These are phyloP conservation scores for Benthosema pterotum DNA, from an alignment of 2,797 vertebrate genomes.

Conservation along the genomic window DNA sequence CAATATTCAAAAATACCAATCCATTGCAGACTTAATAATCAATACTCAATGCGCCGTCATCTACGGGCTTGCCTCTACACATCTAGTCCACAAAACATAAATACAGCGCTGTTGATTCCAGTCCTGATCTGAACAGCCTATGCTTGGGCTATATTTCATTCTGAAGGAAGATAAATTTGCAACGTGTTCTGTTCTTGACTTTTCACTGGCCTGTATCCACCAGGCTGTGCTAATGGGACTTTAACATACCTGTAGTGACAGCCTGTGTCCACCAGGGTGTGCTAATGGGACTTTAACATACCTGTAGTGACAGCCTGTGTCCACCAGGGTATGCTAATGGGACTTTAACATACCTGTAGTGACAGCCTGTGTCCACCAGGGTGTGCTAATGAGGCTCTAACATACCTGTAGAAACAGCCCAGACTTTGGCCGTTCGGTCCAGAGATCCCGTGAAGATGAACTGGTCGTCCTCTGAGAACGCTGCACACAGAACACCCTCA, in stretches of 20 bases:
- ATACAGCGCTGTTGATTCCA: too few species aligned
- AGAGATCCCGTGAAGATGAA: conserved; percentile 77
- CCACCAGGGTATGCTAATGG: neutral
- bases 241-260: neutral
- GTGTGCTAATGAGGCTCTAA: neutral
- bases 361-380: neutral
- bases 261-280: neutral
- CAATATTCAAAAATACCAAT: too few species aligned
- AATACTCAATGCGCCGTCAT: too few species aligned
- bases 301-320: neutral
- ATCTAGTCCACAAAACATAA: too few species aligned
- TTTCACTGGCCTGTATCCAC: too few species aligned
- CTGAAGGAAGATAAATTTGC: too few species aligned
- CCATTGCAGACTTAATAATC: too few species aligned
- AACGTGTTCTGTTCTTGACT: too few species aligned
- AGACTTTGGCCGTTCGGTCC: conserved; percentile 82
- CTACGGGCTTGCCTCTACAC: too few species aligned
- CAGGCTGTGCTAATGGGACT: neutral
- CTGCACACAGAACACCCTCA: conserved; percentile 74
- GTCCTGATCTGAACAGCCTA: too few species aligned
- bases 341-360: conserved; percentile 59
- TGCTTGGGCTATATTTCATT: too few species aligned
- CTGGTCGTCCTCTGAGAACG: conserved; percentile 82
- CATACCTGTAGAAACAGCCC: conserved; percentile 77
- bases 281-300: neutral